These are phyloP conservation scores for Hirtodrosophila histrioides DNA, from an alignment of 2,888 invertebrate genomes.

Conservation along the genomic window DNA sequence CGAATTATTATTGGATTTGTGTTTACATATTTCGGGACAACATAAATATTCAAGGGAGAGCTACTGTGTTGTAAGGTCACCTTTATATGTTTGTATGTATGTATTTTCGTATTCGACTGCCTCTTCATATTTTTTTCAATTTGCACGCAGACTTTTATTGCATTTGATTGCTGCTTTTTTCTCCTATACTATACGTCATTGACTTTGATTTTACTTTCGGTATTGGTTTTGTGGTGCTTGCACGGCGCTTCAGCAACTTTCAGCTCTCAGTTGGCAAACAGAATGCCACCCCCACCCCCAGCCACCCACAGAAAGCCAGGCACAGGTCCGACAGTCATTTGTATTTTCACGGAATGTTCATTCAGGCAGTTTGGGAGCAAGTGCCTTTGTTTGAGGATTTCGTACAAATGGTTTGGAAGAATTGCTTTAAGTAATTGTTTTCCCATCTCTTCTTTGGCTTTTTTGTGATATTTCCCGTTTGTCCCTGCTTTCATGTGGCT, in stretches of 20 bases:
- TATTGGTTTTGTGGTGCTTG: conserved; percentile 54
- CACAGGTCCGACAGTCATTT: conserved; percentile 49
- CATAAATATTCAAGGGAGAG: not conserved
- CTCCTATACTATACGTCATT: conserved; percentile 54
- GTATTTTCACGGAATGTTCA: conserved; percentile 53
- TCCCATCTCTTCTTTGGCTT: conserved; percentile 42
- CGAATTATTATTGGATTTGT: too few relatives aligned
- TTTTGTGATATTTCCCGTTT: conserved; percentile 43
- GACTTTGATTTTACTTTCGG: conserved; percentile 73
- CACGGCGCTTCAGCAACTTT: conserved; percentile 56
- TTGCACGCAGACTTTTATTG: conserved; percentile 50
- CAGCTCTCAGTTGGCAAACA: conserved; percentile 32
- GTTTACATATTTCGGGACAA: too few relatives aligned
- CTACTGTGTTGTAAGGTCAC: not conserved
- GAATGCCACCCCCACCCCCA: conserved; percentile 24
- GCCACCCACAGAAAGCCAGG: conserved; percentile 22
- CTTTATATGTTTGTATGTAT: conserved; percentile 7
- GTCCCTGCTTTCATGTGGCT: conserved; percentile 6
- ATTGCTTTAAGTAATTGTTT: conserved; percentile 78
- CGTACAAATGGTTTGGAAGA: conserved; percentile 79
- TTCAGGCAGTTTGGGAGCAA: conserved; percentile 61
- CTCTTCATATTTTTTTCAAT: conserved; percentile 24
- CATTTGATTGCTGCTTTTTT: conserved; percentile 51
- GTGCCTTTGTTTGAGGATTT: conserved; percentile 82
- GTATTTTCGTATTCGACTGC: conserved; percentile 22